These are phyloP conservation scores for Galaxias olidus DNA, from an alignment of 2,797 vertebrate species.

Conservation along the genomic window DNA sequence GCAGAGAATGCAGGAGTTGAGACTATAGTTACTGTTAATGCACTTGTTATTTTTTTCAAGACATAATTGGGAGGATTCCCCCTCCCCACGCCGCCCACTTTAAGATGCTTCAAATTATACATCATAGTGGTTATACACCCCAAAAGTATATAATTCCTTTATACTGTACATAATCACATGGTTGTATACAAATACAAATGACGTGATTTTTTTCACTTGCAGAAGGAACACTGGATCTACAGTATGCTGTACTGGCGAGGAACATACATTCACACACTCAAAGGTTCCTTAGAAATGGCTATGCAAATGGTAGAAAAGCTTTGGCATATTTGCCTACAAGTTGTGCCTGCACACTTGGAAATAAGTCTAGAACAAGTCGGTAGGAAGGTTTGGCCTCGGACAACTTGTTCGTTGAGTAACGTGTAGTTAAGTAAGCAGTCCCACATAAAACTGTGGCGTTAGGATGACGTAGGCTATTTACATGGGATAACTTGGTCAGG, in stretches of 20 bases:
- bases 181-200: conserved; percentile 59
- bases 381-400: conserved; percentile 54
- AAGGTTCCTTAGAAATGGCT: conserved; percentile 66
- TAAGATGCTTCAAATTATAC: conserved; percentile 20
- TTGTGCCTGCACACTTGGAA: conserved; percentile 77
- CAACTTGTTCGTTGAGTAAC: conserved; percentile 55
- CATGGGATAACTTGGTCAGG: conserved; percentile 59
- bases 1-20: conserved; percentile 58
- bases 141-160: conserved; percentile 45
- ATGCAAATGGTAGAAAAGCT: conserved; percentile 75
- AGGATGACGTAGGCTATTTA: conserved; percentile 66
- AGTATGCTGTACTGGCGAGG: conserved; percentile 42
- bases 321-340: conserved; percentile 74
- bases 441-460: conserved; percentile 89
- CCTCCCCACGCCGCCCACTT: conserved; percentile 11
- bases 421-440: conserved; percentile 49
- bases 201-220: conserved; percentile 52
- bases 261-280: conserved; percentile 61
- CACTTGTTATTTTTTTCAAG: conserved; percentile 25
- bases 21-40: conserved; percentile 17
- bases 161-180: conserved; percentile 61
- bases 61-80: conserved; percentile 15
- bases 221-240: conserved; percentile 62
- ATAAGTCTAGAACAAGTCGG: conserved; percentile 53
- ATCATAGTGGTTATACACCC: conserved; percentile 18